Base-by-base conservation (phyloP, 2,888 invertebrate species). In the Hypomecis atomaria region DNA sequence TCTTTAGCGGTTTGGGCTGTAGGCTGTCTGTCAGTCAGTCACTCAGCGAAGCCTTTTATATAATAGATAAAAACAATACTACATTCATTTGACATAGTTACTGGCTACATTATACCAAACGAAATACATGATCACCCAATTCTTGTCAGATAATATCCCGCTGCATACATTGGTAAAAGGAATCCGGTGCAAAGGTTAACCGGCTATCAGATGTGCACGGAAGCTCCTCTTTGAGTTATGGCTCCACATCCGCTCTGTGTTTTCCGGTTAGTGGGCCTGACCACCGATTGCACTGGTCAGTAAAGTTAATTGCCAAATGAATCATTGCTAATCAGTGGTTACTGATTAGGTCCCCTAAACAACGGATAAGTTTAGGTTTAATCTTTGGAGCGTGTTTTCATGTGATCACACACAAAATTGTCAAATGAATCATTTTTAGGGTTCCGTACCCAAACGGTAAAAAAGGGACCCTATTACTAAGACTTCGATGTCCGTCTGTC, bases 171-270 rank as follows among this genome's bases (percentile, higher is more conserved):
- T 52, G n/a, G 49, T 52, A 36, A 62, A 62, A 62, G 66, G 72
- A 66, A 59, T 54, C 47, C 61, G 63, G 57, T 59, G 60, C 62
- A 62, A 65, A 62, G 67, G 68, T 73, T 66, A 64, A 67, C 67
- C 69, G 75, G 70, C 75, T 88, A 89, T 88, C 87, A 82, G 85
- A 83, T 82, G 81, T 77, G 74, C 73, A 73, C 86, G 91, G 90
- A 89, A 74, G 80, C 76, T 74, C 81, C 79, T 77, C 86, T 86
- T 86, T 92, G 92, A 92, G 79, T 92, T 90, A 92, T 86, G 86
- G 86, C 78, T 78, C 85, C 87, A 80, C 86, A 82, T 92, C 92
- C 92, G 89, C 81, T 71, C 81, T 87, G 87, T 87, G 86, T 88
- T 86, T 86, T 90, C 90, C 90, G 84, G 78, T 82, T 78, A 79